Base-by-base conservation (phyloP, 1,140 invertebrate genomes). In the Drosophila pandora region DNA sequence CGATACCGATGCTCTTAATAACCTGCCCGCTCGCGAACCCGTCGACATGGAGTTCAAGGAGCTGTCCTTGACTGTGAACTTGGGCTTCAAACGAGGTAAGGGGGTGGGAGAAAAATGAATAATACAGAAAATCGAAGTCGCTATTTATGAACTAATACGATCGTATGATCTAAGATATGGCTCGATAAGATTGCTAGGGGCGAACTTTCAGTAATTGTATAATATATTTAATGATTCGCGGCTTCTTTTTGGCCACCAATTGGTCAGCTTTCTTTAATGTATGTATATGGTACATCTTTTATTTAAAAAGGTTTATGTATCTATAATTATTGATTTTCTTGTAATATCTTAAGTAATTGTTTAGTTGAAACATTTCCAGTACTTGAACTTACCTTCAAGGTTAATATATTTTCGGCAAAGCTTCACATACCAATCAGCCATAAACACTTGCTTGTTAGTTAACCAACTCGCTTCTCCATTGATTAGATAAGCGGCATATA, bases 1-100 rank as follows among this genome's bases (percentile, higher is more conserved):
- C 4, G 73, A 85, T 28, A 53, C 43, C 12, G 73, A 78, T 39
- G 83, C 87, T 5, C 91, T 94, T 7, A 92, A 92, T 47, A 93
- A 93, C 74, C 75, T 93, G 34, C 93, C 93, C 0, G 84, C 83
- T 3, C 92, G 92, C 34, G 92, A 94, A 17, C 93, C 93, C 0
- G 92, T 96, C n/a, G 95, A 96, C 76, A 94, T 96, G 32, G 93
- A 93, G 23, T 96, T 96, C 81, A 93, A 94, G 21, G 94, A 96
- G 61, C 93, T 96, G 60, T 94, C 93, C 1, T 95, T 95, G 70
- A 95, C 93, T 0, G 95, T 95, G 9, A 94, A 93, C 10, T 92
- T 95, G 23, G 95, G 95, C 57, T 94, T 94, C 68, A 93, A 93
- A 79, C 95, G 94, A 94, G 95, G 95, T 96, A 55, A 88, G 83